A percentile compares a stretch with the other conserved stretches of the same genome.
Evolutionary conservation across 2,888 invertebrate genomes (phyloP).

Genomic region (Pollenia griseotomentosa): DNA sequence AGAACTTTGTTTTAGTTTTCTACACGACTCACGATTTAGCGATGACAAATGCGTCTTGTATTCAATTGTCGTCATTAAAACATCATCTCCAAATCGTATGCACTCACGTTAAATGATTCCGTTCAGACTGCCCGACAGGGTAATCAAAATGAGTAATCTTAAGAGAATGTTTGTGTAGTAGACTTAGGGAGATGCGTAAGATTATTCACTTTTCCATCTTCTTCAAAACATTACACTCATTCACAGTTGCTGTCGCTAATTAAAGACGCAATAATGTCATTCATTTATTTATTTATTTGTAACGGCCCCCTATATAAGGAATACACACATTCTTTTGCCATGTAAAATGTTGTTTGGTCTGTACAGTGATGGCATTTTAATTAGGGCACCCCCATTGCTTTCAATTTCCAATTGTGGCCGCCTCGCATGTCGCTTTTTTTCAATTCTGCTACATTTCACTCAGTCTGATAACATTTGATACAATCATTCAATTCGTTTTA

Average conservation of each 20-base stretch:
- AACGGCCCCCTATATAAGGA: slow-evolving; percentile 27
- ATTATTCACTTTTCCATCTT: slow-evolving; percentile 13
- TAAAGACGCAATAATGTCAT: slow-evolving; percentile 60
- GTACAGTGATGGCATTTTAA: slow-evolving; percentile 34
- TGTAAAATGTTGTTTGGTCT: background rate
- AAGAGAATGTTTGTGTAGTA: slow-evolving; percentile 42
- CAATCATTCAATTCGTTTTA: slow-evolving; percentile 34
- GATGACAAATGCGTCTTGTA: slow-evolving; percentile 50
- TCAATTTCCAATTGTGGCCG: slow-evolving; percentile 23
- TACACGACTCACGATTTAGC: slow-evolving; percentile 36
- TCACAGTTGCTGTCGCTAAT: slow-evolving; percentile 49
- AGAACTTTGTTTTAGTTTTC: slow-evolving; percentile 31
- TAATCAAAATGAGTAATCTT: slow-evolving; percentile 61
- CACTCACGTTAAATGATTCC: slow-evolving; percentile 25
- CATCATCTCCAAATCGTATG: slow-evolving; percentile 18
- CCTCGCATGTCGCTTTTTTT: background rate
- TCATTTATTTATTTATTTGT: slow-evolving; percentile 35
- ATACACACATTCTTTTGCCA: slow-evolving; percentile 22
- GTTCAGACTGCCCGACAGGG: slow-evolving; percentile 5
- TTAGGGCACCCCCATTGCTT: slow-evolving; percentile 29
- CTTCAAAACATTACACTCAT: slow-evolving; percentile 20
- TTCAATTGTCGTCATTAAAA: slow-evolving; percentile 51
- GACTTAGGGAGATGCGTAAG: slow-evolving; percentile 47
- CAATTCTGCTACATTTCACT: background rate
- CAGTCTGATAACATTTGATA: background rate